Base-by-base conservation (phyloP, 1,140 invertebrate species). In the Linepithema humile region DNA sequence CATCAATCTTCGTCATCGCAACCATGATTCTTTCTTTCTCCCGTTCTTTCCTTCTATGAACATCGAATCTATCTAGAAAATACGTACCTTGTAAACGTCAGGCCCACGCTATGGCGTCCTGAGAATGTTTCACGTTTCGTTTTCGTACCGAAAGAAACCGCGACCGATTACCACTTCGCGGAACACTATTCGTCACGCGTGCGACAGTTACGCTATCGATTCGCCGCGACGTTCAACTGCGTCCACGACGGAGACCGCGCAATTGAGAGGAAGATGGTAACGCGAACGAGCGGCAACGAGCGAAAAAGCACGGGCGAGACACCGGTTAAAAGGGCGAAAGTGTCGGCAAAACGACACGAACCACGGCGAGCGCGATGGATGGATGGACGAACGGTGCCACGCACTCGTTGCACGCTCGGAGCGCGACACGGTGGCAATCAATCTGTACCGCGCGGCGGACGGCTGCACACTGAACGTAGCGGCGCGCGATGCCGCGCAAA, bases 71-170 rank as follows among this genome's bases (percentile, higher is more conserved):
- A n/a, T n/a, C n/a, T n/a, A n/a, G n/a, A n/a, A 57, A 9, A 23
- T 65, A 50, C 82, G 23, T 86, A 89, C 88, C 88, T 89, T n/a
- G 84, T 23, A 70, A 69, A 88, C 84, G 80, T 89, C 69, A 80
- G 60, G 10, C 64, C 64, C 86, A 85, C 65, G 53, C 78, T 82
- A 86, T 84, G 84, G 73, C 84, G 84, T 83, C 67, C 57, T 60
- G 48, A 75, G 82, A 74, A n/a, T 35, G 45, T 87, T 53, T 45
- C 57, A 72, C 82, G 67, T 69, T 26, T 20, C 60, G 38, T 50
- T 53, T 12, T 12, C 15, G 2, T 45, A 9, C 12, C 48, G 45
- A 50, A 4, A 48, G 9, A 10, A 1, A 10, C 3, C 12, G 40
- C 57, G 40, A 20, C 38, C 26, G 29, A 9, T 10, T 6, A 40